Evolutionary conservation across 64 coral and sea anemone genomes (phyloP).

Genomic region (Actinia tenebrosa): DNA sequence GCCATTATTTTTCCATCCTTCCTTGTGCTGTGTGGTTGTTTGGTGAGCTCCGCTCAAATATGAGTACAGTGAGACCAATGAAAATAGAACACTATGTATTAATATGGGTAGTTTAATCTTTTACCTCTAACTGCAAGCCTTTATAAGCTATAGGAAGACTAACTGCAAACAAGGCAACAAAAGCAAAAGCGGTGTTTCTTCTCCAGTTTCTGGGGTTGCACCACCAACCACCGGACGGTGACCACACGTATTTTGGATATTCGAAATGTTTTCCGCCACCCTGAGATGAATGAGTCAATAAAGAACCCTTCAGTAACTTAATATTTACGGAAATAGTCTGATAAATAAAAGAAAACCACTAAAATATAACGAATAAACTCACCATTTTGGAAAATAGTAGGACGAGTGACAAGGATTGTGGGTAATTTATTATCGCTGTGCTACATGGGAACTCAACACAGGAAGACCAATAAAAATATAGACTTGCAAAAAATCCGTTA

Average conservation of each 20-base stretch:
- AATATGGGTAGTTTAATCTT: too few species aligned
- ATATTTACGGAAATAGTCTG: background rate
- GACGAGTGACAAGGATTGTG: background rate
- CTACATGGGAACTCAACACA: background rate
- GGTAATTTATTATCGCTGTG: slow-evolving; percentile 5
- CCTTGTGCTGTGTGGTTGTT: too few species aligned
- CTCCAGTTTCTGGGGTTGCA: slow-evolving; percentile 97
- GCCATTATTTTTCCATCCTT: too few species aligned
- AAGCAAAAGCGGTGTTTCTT: slow-evolving; percentile 86
- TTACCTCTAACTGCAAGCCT: slow-evolving; percentile 90
- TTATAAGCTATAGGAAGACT: slow-evolving; percentile 66
- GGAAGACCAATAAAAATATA: background rate
- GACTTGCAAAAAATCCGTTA: too few species aligned
- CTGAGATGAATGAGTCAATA: slow-evolving; percentile 18
- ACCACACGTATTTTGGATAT: slow-evolving; percentile 99
- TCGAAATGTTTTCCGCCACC: slow-evolving; percentile 94
- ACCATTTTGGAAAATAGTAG: slow-evolving; percentile 12
- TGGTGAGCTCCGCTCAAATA: too few species aligned
- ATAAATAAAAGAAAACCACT: background rate
- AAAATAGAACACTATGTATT: too few species aligned
- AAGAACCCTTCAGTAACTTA: background rate
- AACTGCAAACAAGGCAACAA: slow-evolving; percentile 64
- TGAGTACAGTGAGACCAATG: too few species aligned
- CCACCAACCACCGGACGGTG: slow-evolving; percentile 96
- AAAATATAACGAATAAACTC: background rate